A percentile compares a stretch with the other conserved stretches of the same genome.
These are phyloP conservation scores for Pseudochirops corinnae DNA, from an alignment of 2,797 vertebrate species.

Conservation along the genomic window DNA sequence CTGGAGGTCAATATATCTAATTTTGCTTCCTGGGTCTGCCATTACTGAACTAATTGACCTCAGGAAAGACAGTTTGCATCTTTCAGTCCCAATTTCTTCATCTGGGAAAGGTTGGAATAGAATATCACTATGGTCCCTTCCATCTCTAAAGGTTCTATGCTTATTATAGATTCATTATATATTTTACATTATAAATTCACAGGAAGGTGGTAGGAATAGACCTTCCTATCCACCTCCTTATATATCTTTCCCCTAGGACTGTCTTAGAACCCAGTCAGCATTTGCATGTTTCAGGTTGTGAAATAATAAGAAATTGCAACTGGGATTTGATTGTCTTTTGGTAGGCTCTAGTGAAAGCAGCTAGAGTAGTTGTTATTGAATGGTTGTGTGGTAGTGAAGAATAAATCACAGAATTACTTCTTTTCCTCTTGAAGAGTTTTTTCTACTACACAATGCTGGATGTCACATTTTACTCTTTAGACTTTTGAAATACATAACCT, in stretches of 20 bases:
- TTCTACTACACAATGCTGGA: background rate
- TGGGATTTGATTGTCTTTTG: background rate
- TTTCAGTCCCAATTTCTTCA: background rate
- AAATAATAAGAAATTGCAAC: background rate
- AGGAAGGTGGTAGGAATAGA: background rate
- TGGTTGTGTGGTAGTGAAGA: background rate
- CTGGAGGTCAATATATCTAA: background rate
- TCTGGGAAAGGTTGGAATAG: background rate
- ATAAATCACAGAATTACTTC: background rate
- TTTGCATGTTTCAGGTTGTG: background rate
- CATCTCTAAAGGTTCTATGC: background rate
- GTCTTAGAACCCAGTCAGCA: background rate
- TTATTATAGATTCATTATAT: background rate
- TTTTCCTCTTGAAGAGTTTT: background rate
- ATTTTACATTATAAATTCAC: background rate
- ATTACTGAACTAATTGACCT: background rate
- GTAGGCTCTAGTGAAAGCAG: background rate
- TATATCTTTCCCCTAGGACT: background rate
- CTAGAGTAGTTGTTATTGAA: background rate
- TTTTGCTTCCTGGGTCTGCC: background rate
- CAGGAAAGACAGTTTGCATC: background rate
- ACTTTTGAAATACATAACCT: constrained; percentile 21
- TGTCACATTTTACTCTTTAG: constrained; percentile 56
- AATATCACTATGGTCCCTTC: background rate
- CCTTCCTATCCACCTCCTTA: background rate